Evolutionary conservation across 2,888 invertebrate genomes (phyloP).

Genomic region (Cactoblastis cactorum): DNA sequence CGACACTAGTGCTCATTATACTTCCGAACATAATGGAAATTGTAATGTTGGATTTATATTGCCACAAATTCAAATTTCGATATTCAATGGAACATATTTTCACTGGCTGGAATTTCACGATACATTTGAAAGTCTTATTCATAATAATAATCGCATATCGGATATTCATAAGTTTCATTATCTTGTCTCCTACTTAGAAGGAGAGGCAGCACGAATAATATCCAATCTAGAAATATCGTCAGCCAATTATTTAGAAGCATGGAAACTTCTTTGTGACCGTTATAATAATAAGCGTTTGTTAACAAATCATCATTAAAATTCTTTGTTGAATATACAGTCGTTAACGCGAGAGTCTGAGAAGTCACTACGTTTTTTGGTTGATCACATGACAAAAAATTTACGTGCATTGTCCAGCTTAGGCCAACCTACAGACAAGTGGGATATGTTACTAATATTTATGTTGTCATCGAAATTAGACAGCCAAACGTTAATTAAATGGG

Average conservation of each 20-base stretch:
- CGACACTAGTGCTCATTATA: neutral
- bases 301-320: constrained; percentile 22
- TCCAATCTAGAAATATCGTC: constrained; percentile 8
- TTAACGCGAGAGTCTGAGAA: constrained; percentile 20
- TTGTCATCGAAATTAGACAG: constrained; percentile 20
- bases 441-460: constrained; percentile 18
- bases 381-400: constrained; percentile 24
- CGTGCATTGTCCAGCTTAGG: constrained; percentile 24
- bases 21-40: neutral
- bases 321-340: constrained; percentile 20
- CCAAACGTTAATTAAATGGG: constrained; percentile 21
- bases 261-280: constrained; percentile 10
- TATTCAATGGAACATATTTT: constrained; percentile 24
- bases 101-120: constrained; percentile 26
- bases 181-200: constrained; percentile 23
- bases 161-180: constrained; percentile 25
- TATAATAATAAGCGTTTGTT: constrained; percentile 9
- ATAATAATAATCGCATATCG: constrained; percentile 24
- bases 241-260: constrained; percentile 11
- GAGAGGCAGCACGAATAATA: constrained; percentile 20
- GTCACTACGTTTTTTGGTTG: constrained; percentile 22
- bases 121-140: constrained; percentile 24
- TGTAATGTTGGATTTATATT: neutral
- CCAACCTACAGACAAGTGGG: constrained; percentile 19
- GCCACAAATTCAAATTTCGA: constrained; percentile 22